Conservation (phyloP, 2,888 invertebrate genomes). For the Agrenia bidenticulata region DNA sequence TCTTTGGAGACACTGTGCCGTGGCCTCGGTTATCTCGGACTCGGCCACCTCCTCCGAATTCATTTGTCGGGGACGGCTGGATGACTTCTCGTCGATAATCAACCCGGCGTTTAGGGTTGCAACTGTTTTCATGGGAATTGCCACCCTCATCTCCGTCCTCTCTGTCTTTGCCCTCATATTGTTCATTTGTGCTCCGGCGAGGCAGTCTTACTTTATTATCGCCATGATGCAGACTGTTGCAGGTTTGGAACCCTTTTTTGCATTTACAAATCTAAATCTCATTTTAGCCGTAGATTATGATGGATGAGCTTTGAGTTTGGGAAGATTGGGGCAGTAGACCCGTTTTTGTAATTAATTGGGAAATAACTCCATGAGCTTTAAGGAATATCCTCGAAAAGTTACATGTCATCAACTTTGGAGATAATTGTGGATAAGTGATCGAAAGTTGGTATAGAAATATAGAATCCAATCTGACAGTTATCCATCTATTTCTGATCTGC, state of each 20-base stretch:
- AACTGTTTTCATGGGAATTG: constrained; percentile 82
- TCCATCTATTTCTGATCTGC: no score
- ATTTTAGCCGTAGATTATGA: no score
- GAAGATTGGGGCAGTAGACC: no score
- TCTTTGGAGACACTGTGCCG: constrained; percentile 59
- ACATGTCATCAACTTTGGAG: no score
- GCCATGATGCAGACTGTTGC: constrained; percentile 95
- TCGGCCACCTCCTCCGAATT: constrained; percentile 59
- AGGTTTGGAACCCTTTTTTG: constrained; percentile 74
- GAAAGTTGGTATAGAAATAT: no score
- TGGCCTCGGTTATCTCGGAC: constrained; percentile 47
- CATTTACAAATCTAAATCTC: no score
- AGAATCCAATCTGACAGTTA: no score
- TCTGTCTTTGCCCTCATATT: constrained; percentile 84
- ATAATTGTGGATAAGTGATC: no score
- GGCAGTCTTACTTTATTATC: constrained; percentile 87
- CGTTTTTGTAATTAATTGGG: no score
- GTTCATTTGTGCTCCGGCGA: constrained; percentile 90
- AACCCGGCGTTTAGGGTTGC: constrained; percentile 82
- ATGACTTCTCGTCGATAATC: constrained; percentile 77
- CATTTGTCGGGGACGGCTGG: constrained; percentile 80
- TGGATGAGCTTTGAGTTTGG: no score
- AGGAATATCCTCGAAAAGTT: no score
- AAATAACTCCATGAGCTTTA: no score
- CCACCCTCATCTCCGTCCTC: constrained; percentile 79